phyloP scores from a whole-genome alignment of 2,797 vertebrate genomes.

The Apodemus agrarius region DNA sequence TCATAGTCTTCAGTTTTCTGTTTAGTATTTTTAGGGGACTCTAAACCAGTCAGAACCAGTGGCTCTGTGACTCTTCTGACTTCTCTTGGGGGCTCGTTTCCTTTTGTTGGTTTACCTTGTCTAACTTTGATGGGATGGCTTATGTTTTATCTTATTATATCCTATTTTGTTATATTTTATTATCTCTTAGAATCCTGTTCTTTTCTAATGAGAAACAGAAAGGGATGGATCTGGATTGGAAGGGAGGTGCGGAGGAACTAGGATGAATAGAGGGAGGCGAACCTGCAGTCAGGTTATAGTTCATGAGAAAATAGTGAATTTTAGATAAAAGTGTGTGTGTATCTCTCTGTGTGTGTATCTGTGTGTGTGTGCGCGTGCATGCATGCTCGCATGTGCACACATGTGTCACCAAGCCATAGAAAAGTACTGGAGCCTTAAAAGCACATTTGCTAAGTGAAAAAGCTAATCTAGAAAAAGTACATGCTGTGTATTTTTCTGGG shows the following conservation, averaged over 20 bases:
- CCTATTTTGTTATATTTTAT: neutral
- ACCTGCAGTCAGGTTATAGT: neutral
- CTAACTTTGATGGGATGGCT: neutral
- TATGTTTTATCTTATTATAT: neutral
- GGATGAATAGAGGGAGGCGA: neutral
- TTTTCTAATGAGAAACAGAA: neutral
- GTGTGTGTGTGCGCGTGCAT: no score
- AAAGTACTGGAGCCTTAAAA: neutral
- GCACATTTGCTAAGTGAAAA: neutral
- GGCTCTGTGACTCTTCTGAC: neutral
- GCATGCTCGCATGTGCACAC: neutral
- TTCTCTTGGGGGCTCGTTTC: no score
- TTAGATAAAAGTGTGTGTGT: no score
- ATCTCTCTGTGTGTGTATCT: no score
- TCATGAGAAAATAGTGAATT: neutral
- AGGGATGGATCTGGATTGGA: neutral
- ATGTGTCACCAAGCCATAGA: neutral
- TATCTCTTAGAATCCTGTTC: neutral
- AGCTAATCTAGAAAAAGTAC: neutral
- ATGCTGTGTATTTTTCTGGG: neutral
- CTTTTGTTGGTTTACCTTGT: neutral
- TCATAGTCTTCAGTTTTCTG: neutral
- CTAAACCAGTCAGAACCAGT: neutral
- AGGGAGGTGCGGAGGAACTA: neutral
- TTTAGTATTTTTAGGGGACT: neutral